Conservation (phyloP, 2,888 invertebrate genomes). For the Holacanthella duospinosa region DNA sequence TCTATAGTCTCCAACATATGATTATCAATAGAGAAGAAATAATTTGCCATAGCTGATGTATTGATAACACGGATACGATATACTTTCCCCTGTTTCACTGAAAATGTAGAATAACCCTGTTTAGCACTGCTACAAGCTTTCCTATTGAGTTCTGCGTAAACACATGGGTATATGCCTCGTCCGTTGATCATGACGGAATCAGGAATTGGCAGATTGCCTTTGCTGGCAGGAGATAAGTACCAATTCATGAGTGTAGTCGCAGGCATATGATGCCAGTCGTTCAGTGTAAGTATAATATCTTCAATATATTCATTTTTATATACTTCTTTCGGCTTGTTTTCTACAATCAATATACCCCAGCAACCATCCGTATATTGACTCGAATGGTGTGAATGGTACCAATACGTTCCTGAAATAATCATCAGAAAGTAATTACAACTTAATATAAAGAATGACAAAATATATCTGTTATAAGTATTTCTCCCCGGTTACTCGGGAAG, state of each 20-base stretch:
- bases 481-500: too few relatives aligned
- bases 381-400: slow-evolving; percentile 26
- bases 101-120: neutral
- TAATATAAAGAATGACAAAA: too few relatives aligned
- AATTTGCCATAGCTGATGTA: neutral
- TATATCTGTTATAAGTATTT: too few relatives aligned
- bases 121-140: neutral
- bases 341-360: slow-evolving; percentile 24
- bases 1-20: neutral
- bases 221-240: slow-evolving; percentile 12
- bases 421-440: too few relatives aligned
- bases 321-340: slow-evolving; percentile 8
- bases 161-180: slow-evolving; percentile 22
- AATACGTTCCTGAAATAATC: slow-evolving; percentile 20
- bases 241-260: slow-evolving; percentile 16
- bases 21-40: slow-evolving; percentile 1
- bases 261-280: slow-evolving; percentile 27
- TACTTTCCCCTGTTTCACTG: neutral
- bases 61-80: slow-evolving; percentile 4
- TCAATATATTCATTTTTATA: slow-evolving; percentile 15
- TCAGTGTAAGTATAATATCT: slow-evolving; percentile 20
- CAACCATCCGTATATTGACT: slow-evolving; percentile 30
- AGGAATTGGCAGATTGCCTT: slow-evolving; percentile 23
- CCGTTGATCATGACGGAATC: slow-evolving; percentile 26
- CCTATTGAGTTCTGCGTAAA: neutral